phyloP scores from a whole-genome alignment of 2,888 invertebrate genomes.

The Leptopilina drosophilae region DNA sequence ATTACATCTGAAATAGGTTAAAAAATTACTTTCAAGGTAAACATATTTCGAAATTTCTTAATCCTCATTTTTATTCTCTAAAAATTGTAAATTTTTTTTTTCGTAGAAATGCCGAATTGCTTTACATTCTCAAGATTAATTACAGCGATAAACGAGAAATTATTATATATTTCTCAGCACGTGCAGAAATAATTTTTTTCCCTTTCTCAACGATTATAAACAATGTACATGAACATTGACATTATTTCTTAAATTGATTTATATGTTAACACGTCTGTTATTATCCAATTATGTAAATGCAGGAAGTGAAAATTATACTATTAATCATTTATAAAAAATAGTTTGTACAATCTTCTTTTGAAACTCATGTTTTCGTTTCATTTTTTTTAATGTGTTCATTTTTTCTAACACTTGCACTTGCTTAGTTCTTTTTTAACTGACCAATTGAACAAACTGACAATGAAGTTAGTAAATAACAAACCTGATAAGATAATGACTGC shows the following conservation, averaged over 20 bases:
- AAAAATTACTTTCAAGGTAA: constrained; percentile 21
- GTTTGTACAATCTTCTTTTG: background rate
- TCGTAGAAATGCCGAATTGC: background rate
- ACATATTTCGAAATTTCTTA: constrained; percentile 5
- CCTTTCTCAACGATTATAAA: background rate
- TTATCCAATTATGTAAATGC: constrained; percentile 2
- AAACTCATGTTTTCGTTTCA: background rate
- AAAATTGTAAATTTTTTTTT: background rate
- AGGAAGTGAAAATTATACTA: constrained; percentile 11
- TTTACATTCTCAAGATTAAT: constrained; percentile 17
- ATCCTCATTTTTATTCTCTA: constrained; percentile 9
- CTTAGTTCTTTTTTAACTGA: constrained; percentile 32
- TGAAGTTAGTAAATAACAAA: constrained; percentile 66
- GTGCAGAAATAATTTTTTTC: constrained; percentile 6
- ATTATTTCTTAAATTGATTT: constrained; percentile 7
- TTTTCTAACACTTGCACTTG: constrained; percentile 8
- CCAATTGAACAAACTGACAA: constrained; percentile 62
- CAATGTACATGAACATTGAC: background rate
- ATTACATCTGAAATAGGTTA: background rate
- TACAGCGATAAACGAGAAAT: background rate
- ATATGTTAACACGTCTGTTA: constrained; percentile 4
- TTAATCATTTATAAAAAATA: background rate
- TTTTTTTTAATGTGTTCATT: background rate
- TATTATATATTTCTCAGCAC: background rate
- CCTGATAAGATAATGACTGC: constrained; percentile 72